Conservation (phyloP, 1,140 invertebrate genomes). For the Ganaspis sp. region DNA sequence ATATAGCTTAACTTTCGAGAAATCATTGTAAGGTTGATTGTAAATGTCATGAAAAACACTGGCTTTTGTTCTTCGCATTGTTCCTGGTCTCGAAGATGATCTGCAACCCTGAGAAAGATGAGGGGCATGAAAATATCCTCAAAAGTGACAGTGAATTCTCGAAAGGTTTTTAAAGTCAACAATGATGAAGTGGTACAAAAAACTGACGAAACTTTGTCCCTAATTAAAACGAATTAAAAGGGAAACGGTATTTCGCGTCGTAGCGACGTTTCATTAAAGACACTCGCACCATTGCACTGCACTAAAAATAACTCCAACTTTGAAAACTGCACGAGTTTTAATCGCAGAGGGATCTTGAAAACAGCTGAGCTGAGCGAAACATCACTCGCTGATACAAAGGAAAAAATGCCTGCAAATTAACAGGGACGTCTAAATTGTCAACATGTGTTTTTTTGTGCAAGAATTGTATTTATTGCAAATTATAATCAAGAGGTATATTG, state of each 20-base stretch:
- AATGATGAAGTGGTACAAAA: constrained; percentile 1
- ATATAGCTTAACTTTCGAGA: constrained; percentile 72
- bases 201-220: constrained; percentile 24
- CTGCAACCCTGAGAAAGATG: not conserved
- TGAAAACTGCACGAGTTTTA: constrained; percentile 23
- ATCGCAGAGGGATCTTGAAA: not conserved
- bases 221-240: constrained; percentile 48
- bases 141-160: not conserved
- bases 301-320: constrained; percentile 59
- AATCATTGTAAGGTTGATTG: constrained; percentile 75
- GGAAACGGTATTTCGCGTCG: constrained; percentile 37
- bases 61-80: constrained; percentile 67
- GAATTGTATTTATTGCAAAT: too few relatives aligned
- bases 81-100: constrained; percentile 33
- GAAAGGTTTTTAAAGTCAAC: constrained; percentile 39
- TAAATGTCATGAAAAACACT: constrained; percentile 77
- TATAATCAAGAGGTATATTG: too few relatives aligned
- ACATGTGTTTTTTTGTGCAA: too few relatives aligned
- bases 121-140: constrained; percentile 35
- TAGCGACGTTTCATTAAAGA: constrained; percentile 41
- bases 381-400: too few relatives aligned
- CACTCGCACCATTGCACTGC: constrained; percentile 50
- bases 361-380: constrained; percentile 30
- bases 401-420: too few relatives aligned
- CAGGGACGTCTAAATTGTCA: too few relatives aligned